Base-by-base conservation (phyloP, 2,113 vertebrate genomes). In the Notarius quadriscutis region DNA sequence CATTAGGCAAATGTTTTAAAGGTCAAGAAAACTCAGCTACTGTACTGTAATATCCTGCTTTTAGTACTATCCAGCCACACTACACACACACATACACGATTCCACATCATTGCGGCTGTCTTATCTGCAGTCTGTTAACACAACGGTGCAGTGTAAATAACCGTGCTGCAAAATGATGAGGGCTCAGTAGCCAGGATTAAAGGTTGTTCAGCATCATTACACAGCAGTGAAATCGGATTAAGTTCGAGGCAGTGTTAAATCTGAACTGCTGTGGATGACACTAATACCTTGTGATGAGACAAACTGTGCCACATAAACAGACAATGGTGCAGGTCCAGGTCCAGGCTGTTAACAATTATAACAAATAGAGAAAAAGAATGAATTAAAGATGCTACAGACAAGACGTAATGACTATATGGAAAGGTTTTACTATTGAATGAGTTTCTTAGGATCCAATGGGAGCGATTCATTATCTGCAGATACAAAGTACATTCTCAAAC, bases 1-100 rank as follows among this genome's bases (percentile, higher is more conserved):
- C 60, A 84, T 50, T 34, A 18, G 27, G n/a, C 27, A 69, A 27
- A 69, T 14, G 6, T 12, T 34, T 30, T 80, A 87, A 87, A 88
- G 84, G 89, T 88, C 87, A 88, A 58, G 17, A 57, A 90, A 85
- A 74, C 53, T 25, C 22, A 27, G 51, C 50, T 67, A 27, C 79
- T 58, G 69, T 67, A 83, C 79, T 83, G 22, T 17, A 53, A 57
- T 27, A 60, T 81, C 65, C 78, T 15, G 55, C 65, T 82, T 58
- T 86, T 79, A 74, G 84, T 57, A 65, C 67, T n/a, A 14, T 30
- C 17, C 20, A 67, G 27, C 27, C 34, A 86, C n/a, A 58, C 58
- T 89, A 85, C 89, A 86, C 89, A 60, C 51, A 53, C 51, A 53
- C 51, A 53, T 5, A 53, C 51, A 51, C 51, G 71, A 80, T 88